Evolutionary conservation across 2,888 invertebrate species (phyloP).

Genomic region (Troides helena): DNA sequence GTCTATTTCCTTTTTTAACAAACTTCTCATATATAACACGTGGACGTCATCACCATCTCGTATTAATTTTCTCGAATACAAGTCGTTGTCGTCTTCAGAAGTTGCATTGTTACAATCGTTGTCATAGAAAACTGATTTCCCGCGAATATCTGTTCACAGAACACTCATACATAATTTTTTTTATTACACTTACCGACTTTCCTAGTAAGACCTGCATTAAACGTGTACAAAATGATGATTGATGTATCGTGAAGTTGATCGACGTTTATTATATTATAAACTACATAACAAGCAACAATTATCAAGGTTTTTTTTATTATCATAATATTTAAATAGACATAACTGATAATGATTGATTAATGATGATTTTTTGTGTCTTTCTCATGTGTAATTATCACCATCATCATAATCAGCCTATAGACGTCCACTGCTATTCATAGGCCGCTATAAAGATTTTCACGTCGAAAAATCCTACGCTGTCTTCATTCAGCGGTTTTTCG

Average conservation of each 20-base stretch:
- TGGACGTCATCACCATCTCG: slow-evolving; percentile 15
- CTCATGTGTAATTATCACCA: not conserved
- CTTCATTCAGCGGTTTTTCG: no score
- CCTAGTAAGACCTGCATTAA: slow-evolving; percentile 60
- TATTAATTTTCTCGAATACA: slow-evolving; percentile 3
- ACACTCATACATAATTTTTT: slow-evolving; percentile 9
- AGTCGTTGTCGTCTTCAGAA: slow-evolving; percentile 14
- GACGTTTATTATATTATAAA: not conserved
- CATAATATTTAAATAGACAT: not conserved
- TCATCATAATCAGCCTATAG: no score
- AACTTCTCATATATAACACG: slow-evolving; percentile 15
- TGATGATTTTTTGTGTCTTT: not conserved
- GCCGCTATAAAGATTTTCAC: no score
- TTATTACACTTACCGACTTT: slow-evolving; percentile 45
- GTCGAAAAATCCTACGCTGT: no score
- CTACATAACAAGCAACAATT: not conserved
- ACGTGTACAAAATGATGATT: not conserved
- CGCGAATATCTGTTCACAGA: slow-evolving; percentile 38
- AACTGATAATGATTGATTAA: not conserved
- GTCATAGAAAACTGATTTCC: slow-evolving; percentile 32
- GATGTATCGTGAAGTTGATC: not conserved
- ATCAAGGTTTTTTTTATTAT: not conserved
- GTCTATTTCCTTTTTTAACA: not conserved
- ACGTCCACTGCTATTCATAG: no score
- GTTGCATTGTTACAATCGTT: slow-evolving; percentile 30